phyloP scores from a whole-genome alignment of 1,140 invertebrate species.

The Calephelis virginiensis region DNA sequence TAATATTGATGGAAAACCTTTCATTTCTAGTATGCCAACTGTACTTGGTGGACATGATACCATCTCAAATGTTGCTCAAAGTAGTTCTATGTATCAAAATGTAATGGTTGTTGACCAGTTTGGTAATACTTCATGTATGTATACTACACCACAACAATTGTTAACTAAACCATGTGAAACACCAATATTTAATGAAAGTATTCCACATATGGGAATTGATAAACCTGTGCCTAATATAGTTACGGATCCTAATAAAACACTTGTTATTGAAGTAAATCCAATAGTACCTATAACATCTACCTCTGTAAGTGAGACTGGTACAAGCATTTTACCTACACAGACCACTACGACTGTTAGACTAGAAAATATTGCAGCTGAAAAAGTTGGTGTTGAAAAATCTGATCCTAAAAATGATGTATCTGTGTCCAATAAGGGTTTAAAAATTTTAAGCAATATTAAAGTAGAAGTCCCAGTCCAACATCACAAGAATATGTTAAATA shows the following conservation, averaged over 20 bases:
- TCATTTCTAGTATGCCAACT: conserved; percentile 59
- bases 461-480: conserved; percentile 73
- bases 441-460: conserved; percentile 76
- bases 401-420: conserved; percentile 44
- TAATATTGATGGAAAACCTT: conserved; percentile 65
- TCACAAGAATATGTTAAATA: conserved; percentile 68
- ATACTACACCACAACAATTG: conserved; percentile 53
- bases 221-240: conserved; percentile 38
- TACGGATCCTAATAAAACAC: conserved; percentile 59
- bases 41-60: conserved; percentile 50
- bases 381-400: conserved; percentile 34
- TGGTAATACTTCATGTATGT: conserved; percentile 66
- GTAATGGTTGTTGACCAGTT: conserved; percentile 73
- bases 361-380: conserved; percentile 32
- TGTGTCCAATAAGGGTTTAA: conserved; percentile 61
- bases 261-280: conserved; percentile 66
- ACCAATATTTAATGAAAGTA: conserved; percentile 45
- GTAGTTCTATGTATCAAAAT: conserved; percentile 68
- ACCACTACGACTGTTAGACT: conserved; percentile 22
- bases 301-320: conserved; percentile 16
- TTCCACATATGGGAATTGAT: conserved; percentile 34
- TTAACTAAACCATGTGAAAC: conserved; percentile 46
- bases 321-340: conserved; percentile 22
- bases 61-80: conserved; percentile 57
- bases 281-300: conserved; percentile 37